These are phyloP conservation scores for Cerceris ruficornis DNA, from an alignment of 2,888 invertebrate genomes.

Conservation along the genomic window DNA sequence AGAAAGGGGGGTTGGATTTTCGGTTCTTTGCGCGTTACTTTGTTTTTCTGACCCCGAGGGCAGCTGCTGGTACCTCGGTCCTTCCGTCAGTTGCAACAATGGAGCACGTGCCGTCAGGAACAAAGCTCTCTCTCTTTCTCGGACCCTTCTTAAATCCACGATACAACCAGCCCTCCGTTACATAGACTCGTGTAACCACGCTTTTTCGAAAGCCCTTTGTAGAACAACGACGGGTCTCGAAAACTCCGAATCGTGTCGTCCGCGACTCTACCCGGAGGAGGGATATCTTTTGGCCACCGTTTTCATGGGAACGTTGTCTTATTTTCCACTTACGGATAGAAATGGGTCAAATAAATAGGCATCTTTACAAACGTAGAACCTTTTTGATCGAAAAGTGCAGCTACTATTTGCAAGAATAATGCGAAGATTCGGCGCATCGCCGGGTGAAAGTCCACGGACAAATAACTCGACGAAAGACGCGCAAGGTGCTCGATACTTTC, in stretches of 20 bases:
- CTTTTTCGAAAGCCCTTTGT: conserved; percentile 29
- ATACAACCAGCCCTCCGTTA: conserved; percentile 19
- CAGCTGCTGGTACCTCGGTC: conserved; percentile 26
- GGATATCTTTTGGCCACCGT: not conserved
- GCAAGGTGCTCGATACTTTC: not conserved
- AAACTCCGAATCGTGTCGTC: conserved; percentile 8
- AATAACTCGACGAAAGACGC: not conserved
- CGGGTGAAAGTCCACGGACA: conserved; percentile 3
- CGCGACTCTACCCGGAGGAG: conserved; percentile 12
- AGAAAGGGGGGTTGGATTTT: not conserved
- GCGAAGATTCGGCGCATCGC: not conserved
- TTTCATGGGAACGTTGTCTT: not conserved
- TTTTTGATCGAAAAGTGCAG: not conserved
- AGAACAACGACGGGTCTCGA: conserved; percentile 22
- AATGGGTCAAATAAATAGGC: no score
- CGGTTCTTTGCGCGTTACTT: conserved; percentile 14
- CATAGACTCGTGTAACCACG: conserved; percentile 23
- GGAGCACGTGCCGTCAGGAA: conserved; percentile 62
- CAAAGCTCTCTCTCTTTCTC: conserved; percentile 10
- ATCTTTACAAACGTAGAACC: not conserved
- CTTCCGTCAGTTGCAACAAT: conserved; percentile 62
- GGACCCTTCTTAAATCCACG: conserved; percentile 34
- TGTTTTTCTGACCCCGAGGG: conserved; percentile 5
- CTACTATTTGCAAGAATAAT: not conserved
- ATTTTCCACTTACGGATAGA: no score